Evolutionary conservation across 1,140 invertebrate species (phyloP).

Genomic region (Zaprionus davidi): DNA sequence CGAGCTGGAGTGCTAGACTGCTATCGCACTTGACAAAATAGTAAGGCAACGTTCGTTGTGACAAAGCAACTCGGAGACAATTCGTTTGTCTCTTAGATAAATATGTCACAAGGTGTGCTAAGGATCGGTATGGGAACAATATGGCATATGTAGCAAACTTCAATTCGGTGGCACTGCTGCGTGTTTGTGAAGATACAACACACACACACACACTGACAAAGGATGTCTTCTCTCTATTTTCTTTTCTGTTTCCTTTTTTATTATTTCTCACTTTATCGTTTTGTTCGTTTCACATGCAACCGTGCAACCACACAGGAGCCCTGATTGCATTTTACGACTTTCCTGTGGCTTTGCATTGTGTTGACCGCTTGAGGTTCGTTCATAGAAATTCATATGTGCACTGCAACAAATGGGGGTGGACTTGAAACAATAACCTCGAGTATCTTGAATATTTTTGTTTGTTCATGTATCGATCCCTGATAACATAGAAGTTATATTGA

Average conservation of each 20-base stretch:
- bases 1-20: background rate
- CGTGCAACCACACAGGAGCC: constrained; percentile 7
- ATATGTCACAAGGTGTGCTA: constrained; percentile 19
- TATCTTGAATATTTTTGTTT: background rate
- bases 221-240: constrained; percentile 14
- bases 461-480: background rate
- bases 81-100: constrained; percentile 24
- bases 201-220: constrained; percentile 30
- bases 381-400: constrained; percentile 25
- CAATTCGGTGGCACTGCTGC: background rate
- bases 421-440: no score
- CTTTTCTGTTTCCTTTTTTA: background rate
- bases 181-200: no score
- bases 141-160: background rate
- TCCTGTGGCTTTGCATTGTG: constrained; percentile 20
- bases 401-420: constrained; percentile 18
- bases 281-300: constrained; percentile 7
- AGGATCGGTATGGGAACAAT: constrained; percentile 1
- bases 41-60: background rate
- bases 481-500: background rate
- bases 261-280: constrained; percentile 2
- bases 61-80: constrained; percentile 8
- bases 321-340: constrained; percentile 60
- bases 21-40: constrained; percentile 27
- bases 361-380: constrained; percentile 11